These are phyloP conservation scores for Macrostomum lignano DNA, from an alignment of 1,140 invertebrate species.

Conservation along the genomic window DNA sequence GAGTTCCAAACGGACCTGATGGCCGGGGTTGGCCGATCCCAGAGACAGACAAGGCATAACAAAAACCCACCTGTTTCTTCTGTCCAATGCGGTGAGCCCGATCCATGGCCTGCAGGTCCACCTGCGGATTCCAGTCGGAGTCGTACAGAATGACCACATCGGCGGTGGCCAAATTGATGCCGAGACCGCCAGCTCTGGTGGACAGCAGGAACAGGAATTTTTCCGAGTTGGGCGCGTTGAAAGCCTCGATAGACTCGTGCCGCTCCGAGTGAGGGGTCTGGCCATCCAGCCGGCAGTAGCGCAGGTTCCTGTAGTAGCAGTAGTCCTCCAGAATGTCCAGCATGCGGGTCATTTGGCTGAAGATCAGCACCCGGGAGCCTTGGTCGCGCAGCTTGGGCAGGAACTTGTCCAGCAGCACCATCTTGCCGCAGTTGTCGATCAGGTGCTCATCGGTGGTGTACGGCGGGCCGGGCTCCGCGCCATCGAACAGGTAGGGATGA, in stretches of 20 bases:
- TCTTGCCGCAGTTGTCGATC: slow-evolving; percentile 71
- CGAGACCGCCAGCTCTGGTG: slow-evolving; percentile 83
- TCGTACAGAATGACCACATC: slow-evolving; percentile 99
- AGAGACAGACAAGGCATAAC: too few species aligned
- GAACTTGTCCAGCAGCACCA: slow-evolving; percentile 78
- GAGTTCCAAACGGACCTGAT: too few species aligned
- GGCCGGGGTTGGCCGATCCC: too few species aligned
- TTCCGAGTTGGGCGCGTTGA: slow-evolving; percentile 49
- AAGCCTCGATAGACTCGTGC: slow-evolving; percentile 52
- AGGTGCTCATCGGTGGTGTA: slow-evolving; percentile 93
- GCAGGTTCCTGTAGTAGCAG: slow-evolving; percentile 61
- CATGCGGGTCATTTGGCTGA: slow-evolving; percentile 96
- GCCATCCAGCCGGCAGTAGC: slow-evolving; percentile 83
- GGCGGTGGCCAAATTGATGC: slow-evolving; percentile 93
- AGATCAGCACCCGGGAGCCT: slow-evolving; percentile 70
- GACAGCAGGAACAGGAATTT: slow-evolving; percentile 94
- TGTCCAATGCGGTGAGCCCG: slow-evolving; percentile 72
- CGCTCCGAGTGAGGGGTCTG: slow-evolving; percentile 86
- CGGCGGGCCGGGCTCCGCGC: slow-evolving; percentile 86
- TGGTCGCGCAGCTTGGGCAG: slow-evolving; percentile 65
- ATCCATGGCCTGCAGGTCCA: slow-evolving; percentile 52
- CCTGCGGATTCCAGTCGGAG: slow-evolving; percentile 98
- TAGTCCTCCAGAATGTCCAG: slow-evolving; percentile 97
- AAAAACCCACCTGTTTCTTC: too few species aligned
- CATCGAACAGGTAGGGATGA: slow-evolving; percentile 93